Evolutionary conservation across 2,797 vertebrate species (phyloP).

Genomic region (Typhlichthys subterraneus): DNA sequence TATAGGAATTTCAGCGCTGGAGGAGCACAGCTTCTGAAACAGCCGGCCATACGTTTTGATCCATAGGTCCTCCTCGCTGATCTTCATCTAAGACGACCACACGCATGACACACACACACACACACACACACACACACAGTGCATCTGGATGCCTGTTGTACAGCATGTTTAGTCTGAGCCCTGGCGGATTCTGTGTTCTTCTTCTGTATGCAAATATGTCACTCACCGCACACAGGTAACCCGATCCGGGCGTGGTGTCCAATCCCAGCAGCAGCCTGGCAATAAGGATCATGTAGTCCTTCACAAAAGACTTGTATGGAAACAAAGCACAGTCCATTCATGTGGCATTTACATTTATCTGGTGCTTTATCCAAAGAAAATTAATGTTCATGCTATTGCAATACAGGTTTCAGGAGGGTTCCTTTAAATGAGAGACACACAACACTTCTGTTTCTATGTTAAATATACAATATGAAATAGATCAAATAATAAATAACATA

Average conservation of each 20-base stretch:
- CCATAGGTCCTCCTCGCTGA: slow-evolving; percentile 83
- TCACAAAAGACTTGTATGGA: slow-evolving; percentile 81
- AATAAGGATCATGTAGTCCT: slow-evolving; percentile 87
- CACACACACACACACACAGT: background rate
- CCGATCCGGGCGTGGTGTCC: slow-evolving; percentile 84
- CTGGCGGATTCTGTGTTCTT: background rate
- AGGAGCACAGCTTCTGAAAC: slow-evolving; percentile 85
- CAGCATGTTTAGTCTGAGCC: background rate
- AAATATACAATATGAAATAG: too few species aligned
- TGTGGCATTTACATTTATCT: too few species aligned
- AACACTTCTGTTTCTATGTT: too few species aligned
- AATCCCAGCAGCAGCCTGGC: slow-evolving; percentile 81
- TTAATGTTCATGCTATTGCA: too few species aligned
- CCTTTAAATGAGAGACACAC: too few species aligned
- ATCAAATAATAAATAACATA: too few species aligned
- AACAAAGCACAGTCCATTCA: slow-evolving; percentile 20
- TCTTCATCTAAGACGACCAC: slow-evolving; percentile 72
- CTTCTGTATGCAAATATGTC: background rate
- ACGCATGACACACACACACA: background rate
- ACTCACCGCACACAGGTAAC: slow-evolving; percentile 85
- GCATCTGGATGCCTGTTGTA: background rate
- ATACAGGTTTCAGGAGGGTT: too few species aligned
- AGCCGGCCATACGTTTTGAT: slow-evolving; percentile 81
- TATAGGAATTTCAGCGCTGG: slow-evolving; percentile 83
- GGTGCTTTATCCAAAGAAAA: too few species aligned